Conservation (phyloP, 2,888 invertebrate species). For the Sisyra terminalis region DNA sequence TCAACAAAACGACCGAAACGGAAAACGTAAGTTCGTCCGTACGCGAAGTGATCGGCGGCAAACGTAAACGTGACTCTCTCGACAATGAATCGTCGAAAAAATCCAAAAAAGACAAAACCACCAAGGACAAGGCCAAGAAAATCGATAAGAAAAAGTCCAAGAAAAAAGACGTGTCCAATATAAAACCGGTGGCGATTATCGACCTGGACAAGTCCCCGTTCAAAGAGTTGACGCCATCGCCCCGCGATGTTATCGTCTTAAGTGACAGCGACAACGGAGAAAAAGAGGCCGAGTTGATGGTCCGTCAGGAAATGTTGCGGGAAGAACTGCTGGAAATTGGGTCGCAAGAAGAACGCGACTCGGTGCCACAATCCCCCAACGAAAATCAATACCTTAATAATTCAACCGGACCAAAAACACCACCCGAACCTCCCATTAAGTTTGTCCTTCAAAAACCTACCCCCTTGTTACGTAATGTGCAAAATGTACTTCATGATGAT, state of each 20-base stretch:
- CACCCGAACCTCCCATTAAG: conserved; percentile 54
- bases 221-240: conserved; percentile 65
- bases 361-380: conserved; percentile 6
- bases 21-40: conserved; percentile 20
- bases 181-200: conserved; percentile 70
- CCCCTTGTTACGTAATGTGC: conserved; percentile 30
- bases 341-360: conserved; percentile 19
- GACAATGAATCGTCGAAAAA: conserved; percentile 22
- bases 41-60: conserved; percentile 20
- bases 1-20: conserved; percentile 47
- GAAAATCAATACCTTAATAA: conserved; percentile 17
- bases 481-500: conserved; percentile 44
- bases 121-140: conserved; percentile 18
- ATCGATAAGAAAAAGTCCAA: conserved; percentile 20
- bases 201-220: conserved; percentile 75
- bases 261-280: conserved; percentile 61
- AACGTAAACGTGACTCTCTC: conserved; percentile 27
- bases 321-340: conserved; percentile 23
- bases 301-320: conserved; percentile 21
- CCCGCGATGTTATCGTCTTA: conserved; percentile 63
- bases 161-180: conserved; percentile 28
- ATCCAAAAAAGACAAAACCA: conserved; percentile 23
- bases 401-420: conserved; percentile 51
- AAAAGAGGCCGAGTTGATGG: conserved; percentile 24
- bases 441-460: conserved; percentile 36